These are phyloP conservation scores for Mormyrops boulengeri DNA, from an alignment of 2,797 vertebrate species.

Conservation along the genomic window DNA sequence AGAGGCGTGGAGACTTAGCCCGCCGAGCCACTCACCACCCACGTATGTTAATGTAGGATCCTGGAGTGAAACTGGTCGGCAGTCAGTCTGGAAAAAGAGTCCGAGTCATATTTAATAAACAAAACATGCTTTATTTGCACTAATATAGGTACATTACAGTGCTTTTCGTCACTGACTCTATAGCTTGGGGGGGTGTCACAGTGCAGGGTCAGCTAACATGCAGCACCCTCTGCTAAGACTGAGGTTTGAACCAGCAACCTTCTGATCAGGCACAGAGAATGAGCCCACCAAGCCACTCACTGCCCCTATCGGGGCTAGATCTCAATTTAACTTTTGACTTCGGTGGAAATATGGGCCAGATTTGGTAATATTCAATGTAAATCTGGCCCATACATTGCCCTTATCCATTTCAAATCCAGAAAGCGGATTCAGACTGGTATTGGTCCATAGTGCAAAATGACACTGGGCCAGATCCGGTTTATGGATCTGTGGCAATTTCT, in stretches of 20 bases:
- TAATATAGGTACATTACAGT: neutral
- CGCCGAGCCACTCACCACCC: no score
- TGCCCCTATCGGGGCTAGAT: neutral
- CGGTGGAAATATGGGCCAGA: neutral
- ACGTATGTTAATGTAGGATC: neutral
- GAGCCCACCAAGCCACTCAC: neutral
- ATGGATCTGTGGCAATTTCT: neutral
- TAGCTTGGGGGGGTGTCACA: neutral
- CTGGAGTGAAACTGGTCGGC: neutral
- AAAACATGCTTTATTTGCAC: neutral
- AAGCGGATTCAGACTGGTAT: neutral
- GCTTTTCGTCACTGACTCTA: neutral
- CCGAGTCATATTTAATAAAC: neutral
- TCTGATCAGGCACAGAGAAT: neutral
- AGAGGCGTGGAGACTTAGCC: no score
- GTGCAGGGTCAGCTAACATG: no score
- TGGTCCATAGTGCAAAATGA: neutral
- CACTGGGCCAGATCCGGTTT: neutral
- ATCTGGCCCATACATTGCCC: neutral
- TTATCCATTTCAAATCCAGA: neutral
- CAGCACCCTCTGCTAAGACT: neutral
- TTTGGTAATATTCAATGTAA: neutral
- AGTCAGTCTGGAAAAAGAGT: neutral
- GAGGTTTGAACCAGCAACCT: neutral
- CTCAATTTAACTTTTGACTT: neutral